A percentile compares a stretch with the other conserved stretches of the same genome.
Evolutionary conservation across 2,113 vertebrate genomes (phyloP).

Genomic region (Zosterops japonicus): DNA sequence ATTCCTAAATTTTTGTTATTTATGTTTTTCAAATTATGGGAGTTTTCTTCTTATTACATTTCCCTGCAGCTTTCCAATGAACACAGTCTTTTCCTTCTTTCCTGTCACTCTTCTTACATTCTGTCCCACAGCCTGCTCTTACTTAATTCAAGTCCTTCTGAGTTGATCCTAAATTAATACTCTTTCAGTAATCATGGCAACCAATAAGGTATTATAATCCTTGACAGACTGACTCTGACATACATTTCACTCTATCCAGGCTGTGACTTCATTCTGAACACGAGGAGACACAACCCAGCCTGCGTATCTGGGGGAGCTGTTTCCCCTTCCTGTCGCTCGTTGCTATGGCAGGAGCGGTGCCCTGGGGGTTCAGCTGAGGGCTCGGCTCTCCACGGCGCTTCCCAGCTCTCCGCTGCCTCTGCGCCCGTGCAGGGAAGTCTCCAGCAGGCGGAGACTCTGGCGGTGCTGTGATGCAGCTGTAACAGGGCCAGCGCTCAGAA

Average conservation of each 20-base stretch:
- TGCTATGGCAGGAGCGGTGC: not conserved
- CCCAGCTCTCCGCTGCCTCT: too few species aligned
- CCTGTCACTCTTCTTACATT: not conserved
- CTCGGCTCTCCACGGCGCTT: accelerated
- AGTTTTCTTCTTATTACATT: not conserved
- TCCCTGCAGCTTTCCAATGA: not conserved
- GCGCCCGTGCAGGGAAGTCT: too few species aligned
- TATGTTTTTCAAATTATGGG: not conserved
- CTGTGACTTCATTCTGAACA: not conserved
- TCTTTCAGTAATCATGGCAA: not conserved
- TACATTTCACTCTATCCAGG: not conserved
- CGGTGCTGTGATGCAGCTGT: accelerated
- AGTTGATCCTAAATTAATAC: not conserved
- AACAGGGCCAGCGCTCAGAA: not conserved
- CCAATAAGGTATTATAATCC: not conserved
- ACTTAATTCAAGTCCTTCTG: not conserved
- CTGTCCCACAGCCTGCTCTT: not conserved
- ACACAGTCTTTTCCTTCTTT: not conserved
- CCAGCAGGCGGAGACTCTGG: accelerated
- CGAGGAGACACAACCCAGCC: not conserved
- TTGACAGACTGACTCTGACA: not conserved
- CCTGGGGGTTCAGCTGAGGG: not conserved
- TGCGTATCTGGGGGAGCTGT: accelerated
- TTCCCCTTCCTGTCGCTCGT: not conserved
- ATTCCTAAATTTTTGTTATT: not conserved